phyloP scores from a whole-genome alignment of 2,113 vertebrate species.

The Ia io region DNA sequence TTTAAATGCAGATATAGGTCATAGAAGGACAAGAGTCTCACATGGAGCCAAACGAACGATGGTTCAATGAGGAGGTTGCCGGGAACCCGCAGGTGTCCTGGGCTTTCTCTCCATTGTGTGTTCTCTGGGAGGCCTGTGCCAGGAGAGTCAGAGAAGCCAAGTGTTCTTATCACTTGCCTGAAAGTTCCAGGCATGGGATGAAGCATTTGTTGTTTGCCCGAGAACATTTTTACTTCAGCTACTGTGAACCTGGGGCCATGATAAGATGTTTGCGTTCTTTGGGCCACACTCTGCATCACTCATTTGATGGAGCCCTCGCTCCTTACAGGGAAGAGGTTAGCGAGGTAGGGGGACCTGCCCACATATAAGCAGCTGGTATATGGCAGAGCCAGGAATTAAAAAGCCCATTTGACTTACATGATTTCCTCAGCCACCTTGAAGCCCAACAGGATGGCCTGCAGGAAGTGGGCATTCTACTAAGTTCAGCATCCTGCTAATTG shows the following conservation, averaged over 20 bases:
- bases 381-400: background rate
- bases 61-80: background rate
- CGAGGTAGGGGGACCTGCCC: background rate
- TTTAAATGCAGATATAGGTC: constrained; percentile 39
- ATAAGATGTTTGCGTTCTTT: background rate
- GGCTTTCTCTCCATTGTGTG: background rate
- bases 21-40: background rate
- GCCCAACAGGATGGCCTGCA: background rate
- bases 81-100: background rate
- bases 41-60: background rate
- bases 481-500: background rate
- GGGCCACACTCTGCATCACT: background rate
- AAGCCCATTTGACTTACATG: background rate
- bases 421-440: background rate
- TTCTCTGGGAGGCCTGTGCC: background rate
- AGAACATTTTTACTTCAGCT: background rate
- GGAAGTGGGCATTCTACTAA: background rate
- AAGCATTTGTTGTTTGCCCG: background rate
- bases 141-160: background rate
- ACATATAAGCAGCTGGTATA: background rate
- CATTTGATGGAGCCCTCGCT: background rate
- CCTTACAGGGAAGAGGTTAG: background rate
- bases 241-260: background rate
- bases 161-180: background rate
- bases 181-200: background rate